Conservation (phyloP, 2,888 invertebrate species). For the Alentia gelatinosa region DNA sequence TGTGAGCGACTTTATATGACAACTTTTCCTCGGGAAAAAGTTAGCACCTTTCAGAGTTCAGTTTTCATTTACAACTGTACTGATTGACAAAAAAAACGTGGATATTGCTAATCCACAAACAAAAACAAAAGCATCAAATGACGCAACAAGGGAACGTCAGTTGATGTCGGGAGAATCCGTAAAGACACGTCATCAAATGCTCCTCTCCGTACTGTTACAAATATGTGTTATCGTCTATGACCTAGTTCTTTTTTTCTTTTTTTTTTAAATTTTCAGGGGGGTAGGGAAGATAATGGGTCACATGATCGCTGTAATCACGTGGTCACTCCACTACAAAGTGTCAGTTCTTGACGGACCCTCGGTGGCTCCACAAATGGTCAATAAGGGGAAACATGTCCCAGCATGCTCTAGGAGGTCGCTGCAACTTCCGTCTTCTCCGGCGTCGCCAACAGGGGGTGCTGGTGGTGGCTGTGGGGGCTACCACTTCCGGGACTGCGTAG, state of each 20-base stretch:
- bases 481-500: background rate
- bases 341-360: conserved; percentile 45
- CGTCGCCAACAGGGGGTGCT: background rate
- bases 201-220: too few relatives aligned
- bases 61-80: background rate
- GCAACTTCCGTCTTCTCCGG: conserved; percentile 12
- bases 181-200: too few relatives aligned
- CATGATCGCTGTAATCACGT: background rate
- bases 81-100: too few relatives aligned
- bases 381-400: conserved; percentile 42
- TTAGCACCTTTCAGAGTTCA: conserved; percentile 26
- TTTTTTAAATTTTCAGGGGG: too few relatives aligned
- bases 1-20: conserved; percentile 24
- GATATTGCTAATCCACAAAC: too few relatives aligned
- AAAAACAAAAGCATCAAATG: too few relatives aligned
- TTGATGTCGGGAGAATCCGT: background rate
- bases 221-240: too few relatives aligned
- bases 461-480: background rate
- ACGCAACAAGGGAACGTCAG: background rate
- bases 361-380: conserved; percentile 50
- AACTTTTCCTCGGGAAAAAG: conserved; percentile 6
- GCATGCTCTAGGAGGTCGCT: conserved; percentile 50
- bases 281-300: too few relatives aligned
- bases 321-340: conserved; percentile 44
- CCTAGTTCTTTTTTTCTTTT: too few relatives aligned